Percentiles rank a stretch among this genome's conserved stretches.
Evolutionary conservation across 2,888 invertebrate species (phyloP).

Genomic region (Drosophila maculinotata): DNA sequence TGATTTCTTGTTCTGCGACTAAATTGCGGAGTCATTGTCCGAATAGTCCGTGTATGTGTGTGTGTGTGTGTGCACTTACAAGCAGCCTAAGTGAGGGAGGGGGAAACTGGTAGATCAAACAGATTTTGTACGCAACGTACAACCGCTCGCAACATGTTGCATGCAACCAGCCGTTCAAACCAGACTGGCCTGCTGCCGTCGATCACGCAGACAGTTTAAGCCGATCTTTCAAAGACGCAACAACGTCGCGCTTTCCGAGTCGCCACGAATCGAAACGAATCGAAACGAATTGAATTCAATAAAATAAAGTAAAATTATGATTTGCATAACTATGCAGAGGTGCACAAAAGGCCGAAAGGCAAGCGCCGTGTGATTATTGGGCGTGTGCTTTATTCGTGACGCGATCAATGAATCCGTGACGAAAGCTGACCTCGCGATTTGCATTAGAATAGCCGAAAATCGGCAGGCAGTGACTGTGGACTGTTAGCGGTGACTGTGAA

Average conservation of each 20-base stretch:
- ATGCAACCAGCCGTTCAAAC: slow-evolving; percentile 7
- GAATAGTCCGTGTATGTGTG: neutral
- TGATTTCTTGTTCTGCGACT: slow-evolving; percentile 25
- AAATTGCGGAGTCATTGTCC: slow-evolving; percentile 21
- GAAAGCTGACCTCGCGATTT: slow-evolving; percentile 48
- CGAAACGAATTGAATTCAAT: slow-evolving; percentile 3
- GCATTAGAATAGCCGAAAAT: slow-evolving; percentile 43
- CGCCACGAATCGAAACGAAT: neutral
- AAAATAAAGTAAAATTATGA: slow-evolving; percentile 3
- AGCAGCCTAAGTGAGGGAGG: slow-evolving; percentile 10
- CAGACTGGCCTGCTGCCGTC: slow-evolving; percentile 14
- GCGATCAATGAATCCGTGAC: slow-evolving; percentile 24
- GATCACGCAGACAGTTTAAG: slow-evolving; percentile 64
- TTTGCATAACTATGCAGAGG: slow-evolving; percentile 40
- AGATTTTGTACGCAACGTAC: neutral
- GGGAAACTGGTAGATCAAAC: neutral
- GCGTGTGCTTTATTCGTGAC: slow-evolving; percentile 12
- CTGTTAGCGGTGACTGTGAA: slow-evolving; percentile 7
- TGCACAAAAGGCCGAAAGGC: slow-evolving; percentile 16
- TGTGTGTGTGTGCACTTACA: slow-evolving; percentile 14
- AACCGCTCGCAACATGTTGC: slow-evolving; percentile 38
- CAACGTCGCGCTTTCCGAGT: slow-evolving; percentile 27
- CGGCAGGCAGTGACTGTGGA: slow-evolving; percentile 3
- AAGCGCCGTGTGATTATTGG: slow-evolving; percentile 12
- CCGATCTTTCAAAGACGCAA: slow-evolving; percentile 61